Base-by-base conservation (phyloP, 1,140 invertebrate genomes). In the Himalopsyche phryganea region DNA sequence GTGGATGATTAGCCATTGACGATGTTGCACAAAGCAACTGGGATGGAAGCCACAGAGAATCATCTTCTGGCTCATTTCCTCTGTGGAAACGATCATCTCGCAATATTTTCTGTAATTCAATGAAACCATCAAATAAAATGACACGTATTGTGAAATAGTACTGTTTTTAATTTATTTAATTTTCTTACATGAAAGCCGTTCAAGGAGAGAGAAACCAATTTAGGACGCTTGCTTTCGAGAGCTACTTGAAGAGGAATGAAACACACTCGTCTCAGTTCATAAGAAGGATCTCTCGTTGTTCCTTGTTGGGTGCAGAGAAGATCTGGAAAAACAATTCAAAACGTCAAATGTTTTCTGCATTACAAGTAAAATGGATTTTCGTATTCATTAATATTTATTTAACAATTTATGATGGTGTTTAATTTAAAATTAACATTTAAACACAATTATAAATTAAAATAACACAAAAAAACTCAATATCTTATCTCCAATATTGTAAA, bases 31-130 rank as follows among this genome's bases (percentile, higher is more conserved):
- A 85, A 40, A 96, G 76, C 36, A 96, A 79, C 73, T 96, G 93
- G 1, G 91, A 89, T 9, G 92, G 90, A 61, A 95, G 76, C 92
- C 92, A 95, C 33, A 92, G 76, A 0, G 90, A 92, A 73, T 95
- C 92, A 71, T 92, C 90, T 77, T 94, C 92, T 2, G 88, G 89
- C 72, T 95, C 92, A 65, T 92, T 87, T 6, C 88, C 87, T n/a
- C 91, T 87, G 67, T 94, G 92, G 69, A 96, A 95, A 57, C 91
- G 81, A 69, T 94, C 90, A 76, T 96, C 92, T 61, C 91, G 83
- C 19, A 96, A 78, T 65, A 95, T 86, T 83, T 90, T 89, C 92
- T 95, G 71, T 6, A 72, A 56, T 28, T 28, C 9, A 9, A 28
- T 28, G 23, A 28, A 9, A 28, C 9, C 3, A 28, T 28, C 9